Evolutionary conservation across 92 coral and sea anemone species (phyloP).

Genomic region (Phenganax subtilis): DNA sequence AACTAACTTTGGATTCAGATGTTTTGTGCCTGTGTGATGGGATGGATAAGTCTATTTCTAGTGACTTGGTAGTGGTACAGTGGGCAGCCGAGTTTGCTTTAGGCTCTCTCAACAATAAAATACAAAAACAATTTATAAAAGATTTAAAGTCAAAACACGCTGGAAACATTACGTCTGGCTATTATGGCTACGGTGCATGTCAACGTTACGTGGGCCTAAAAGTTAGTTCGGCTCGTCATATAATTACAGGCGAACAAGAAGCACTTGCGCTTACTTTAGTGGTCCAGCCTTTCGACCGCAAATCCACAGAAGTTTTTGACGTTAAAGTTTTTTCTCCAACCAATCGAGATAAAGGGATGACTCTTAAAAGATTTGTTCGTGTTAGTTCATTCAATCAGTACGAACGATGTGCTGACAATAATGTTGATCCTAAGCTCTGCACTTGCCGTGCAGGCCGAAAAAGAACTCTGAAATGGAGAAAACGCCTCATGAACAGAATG

Average conservation of each 20-base stretch:
- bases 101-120: constrained; percentile 73
- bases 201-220: constrained; percentile 70
- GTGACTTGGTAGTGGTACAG: constrained; percentile 46
- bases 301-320: constrained; percentile 70
- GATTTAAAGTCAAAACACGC: constrained; percentile 16
- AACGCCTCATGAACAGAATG: neutral
- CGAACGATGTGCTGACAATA: constrained; percentile 70
- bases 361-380: constrained; percentile 56
- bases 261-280: constrained; percentile 28
- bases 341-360: constrained; percentile 53
- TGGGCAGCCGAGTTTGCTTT: constrained; percentile 91
- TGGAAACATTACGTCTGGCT: neutral
- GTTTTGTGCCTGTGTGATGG: constrained; percentile 81
- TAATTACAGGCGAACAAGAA: constrained; percentile 48
- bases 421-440: constrained; percentile 75
- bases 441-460: constrained; percentile 47
- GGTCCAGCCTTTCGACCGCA: constrained; percentile 59
- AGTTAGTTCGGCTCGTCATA: constrained; percentile 67
- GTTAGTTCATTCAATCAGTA: constrained; percentile 74
- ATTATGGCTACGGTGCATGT: constrained; percentile 76
- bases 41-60: constrained; percentile 66
- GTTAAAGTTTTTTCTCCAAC: constrained; percentile 65
- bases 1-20: constrained; percentile 59
- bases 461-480: neutral
- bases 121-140: constrained; percentile 62